Evolutionary conservation across 2,888 invertebrate genomes (phyloP).

Genomic region (Chalcis sispes): DNA sequence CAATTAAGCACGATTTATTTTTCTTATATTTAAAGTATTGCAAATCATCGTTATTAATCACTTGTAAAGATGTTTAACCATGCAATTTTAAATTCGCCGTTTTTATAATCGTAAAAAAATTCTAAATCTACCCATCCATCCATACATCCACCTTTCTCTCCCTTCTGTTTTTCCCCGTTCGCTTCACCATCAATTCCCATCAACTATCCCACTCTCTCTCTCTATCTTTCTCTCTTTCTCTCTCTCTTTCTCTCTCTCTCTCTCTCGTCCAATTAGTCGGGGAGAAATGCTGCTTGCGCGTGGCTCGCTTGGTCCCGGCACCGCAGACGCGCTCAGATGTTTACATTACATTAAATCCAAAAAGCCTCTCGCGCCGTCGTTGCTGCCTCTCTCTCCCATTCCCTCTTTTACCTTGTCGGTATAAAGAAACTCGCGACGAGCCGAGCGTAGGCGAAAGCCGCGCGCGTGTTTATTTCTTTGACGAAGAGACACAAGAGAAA

Average conservation of each 20-base stretch:
- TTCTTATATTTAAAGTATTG: too few species aligned
- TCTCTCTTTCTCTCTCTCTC: slow-evolving; percentile 25
- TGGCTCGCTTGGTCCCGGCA: slow-evolving; percentile 17
- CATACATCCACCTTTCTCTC: too few species aligned
- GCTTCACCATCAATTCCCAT: too few species aligned
- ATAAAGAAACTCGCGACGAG: neutral
- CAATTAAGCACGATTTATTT: too few species aligned
- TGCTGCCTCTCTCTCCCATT: too few species aligned
- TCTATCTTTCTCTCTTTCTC: neutral
- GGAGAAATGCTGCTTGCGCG: slow-evolving; percentile 56
- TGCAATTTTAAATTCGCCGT: too few species aligned
- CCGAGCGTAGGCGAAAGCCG: neutral
- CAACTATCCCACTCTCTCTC: slow-evolving; percentile 23
- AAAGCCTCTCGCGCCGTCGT: slow-evolving; percentile 56
- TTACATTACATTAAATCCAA: slow-evolving; percentile 70
- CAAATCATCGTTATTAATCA: too few species aligned
- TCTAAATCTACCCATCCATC: too few species aligned
- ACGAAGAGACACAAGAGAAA: slow-evolving; percentile 1
- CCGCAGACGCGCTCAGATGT: slow-evolving; percentile 62
- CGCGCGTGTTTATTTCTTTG: slow-evolving; percentile 18
- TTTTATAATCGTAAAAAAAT: too few species aligned
- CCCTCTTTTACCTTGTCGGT: too few species aligned
- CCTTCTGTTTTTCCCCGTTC: too few species aligned
- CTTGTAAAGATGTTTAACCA: too few species aligned
- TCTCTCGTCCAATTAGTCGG: slow-evolving; percentile 61